Base-by-base conservation (phyloP, 2,888 invertebrate genomes). In the Acleris sparsana region DNA sequence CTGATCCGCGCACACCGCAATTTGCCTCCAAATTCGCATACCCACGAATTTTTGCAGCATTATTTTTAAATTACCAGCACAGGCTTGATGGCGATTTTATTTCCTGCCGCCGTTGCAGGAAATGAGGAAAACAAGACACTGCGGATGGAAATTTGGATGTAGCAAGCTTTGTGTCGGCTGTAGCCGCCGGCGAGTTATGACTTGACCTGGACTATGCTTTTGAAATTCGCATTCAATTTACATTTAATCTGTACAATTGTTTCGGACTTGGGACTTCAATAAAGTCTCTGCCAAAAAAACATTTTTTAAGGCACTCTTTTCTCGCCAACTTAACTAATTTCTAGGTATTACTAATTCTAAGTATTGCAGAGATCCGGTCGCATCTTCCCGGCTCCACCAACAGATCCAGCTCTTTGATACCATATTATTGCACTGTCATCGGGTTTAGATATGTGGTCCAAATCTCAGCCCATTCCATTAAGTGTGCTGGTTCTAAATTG, bases 31-130 rank as follows among this genome's bases (percentile, higher is more conserved):
- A 85, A 86, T 80, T 83, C 86, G 71, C 82, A 85, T 85, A 84
- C 80, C 83, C 75, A 77, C 84, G 81, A 83, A 86, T 87, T 88
- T 88, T 88, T 86, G 85, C 84, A 80, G 83, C 85, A 87, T 91
- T 89, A 88, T 88, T 88, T 89, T 88, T 84, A 88, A 90, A 90
- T 90, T 90, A 88, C 86, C 83, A 84, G 78, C 86, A 83, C 76
- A 75, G 80, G 84, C 84, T 84, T 88, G 86, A 90, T 89, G 86
- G 87, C 84, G 80, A 87, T 89, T 90, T 90, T 90, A 90, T 91
- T 89, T 89, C 86, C 87, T 85, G 80, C 79, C 79, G 81, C 76
- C 79, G 81, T 74, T 78, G 79, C 76, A 81, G 87, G 84, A 86
- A 90, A 90, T 88, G 84, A 87, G 85, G 80, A 84, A 87, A 88